Evolutionary conservation across 92 coral and sea anemone genomes (phyloP).

Genomic region (Chrysogorgia sp.): DNA sequence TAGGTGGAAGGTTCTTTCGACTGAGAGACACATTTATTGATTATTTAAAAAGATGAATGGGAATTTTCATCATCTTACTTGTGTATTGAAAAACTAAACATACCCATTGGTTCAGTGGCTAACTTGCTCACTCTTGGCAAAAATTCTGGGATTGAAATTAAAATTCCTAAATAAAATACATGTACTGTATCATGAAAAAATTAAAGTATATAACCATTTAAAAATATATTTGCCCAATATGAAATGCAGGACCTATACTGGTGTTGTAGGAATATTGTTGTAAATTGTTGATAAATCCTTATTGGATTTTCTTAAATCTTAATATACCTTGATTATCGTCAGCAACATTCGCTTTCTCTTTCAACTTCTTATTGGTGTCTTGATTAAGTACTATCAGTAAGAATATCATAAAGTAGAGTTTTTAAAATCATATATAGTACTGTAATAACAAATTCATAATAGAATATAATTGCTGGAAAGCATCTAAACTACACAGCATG

Average conservation of each 20-base stretch:
- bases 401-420: background rate
- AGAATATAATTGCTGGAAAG: background rate
- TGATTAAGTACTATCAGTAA: conserved; percentile 29
- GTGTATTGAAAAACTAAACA: too few species aligned
- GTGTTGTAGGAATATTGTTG: too few species aligned
- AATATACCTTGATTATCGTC: conserved; percentile 84
- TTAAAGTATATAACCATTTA: background rate
- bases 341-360: conserved; percentile 58
- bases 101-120: conserved; percentile 88
- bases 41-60: too few species aligned
- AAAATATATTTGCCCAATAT: too few species aligned
- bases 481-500: background rate
- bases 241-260: too few species aligned
- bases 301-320: background rate
- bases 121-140: conserved; percentile 79
- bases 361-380: conserved; percentile 28
- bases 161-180: conserved; percentile 59
- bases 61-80: too few species aligned
- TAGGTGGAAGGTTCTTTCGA: too few species aligned
- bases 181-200: background rate
- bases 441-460: background rate
- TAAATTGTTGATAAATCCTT: background rate
- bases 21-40: too few species aligned
- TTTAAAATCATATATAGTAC: background rate
- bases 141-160: conserved; percentile 84